phyloP scores from a whole-genome alignment of 1,140 invertebrate genomes.

The Magallana ariakensis region DNA sequence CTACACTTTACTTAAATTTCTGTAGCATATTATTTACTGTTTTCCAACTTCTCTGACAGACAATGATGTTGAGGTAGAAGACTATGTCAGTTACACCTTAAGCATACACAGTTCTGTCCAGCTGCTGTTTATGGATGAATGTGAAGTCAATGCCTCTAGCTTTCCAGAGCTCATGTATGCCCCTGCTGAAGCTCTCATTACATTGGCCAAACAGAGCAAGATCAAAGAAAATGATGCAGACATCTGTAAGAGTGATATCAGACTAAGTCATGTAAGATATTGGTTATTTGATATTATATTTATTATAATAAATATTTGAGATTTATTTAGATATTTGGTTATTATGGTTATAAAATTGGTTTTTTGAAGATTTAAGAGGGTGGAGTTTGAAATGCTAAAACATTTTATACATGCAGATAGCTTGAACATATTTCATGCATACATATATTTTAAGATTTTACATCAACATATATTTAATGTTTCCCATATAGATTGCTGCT shows the following conservation, averaged over 20 bases:
- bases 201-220: background rate
- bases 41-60: background rate
- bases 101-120: slow-evolving; percentile 30
- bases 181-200: slow-evolving; percentile 14
- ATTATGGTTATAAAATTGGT: too few species aligned
- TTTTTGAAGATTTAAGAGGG: too few species aligned
- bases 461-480: background rate
- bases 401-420: too few species aligned
- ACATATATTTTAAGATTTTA: background rate
- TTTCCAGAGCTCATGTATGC: slow-evolving; percentile 20
- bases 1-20: too few species aligned
- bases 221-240: background rate
- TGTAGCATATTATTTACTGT: too few species aligned
- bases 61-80: background rate
- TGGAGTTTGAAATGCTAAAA: too few species aligned
- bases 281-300: too few species aligned
- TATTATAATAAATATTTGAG: too few species aligned
- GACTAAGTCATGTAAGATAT: background rate
- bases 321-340: too few species aligned
- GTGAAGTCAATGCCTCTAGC: background rate
- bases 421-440: too few species aligned
- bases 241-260: background rate
- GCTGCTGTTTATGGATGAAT: slow-evolving; percentile 7
- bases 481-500: background rate
- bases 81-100: background rate